Base-by-base conservation (phyloP, 1,140 invertebrate species). In the Vanessa tameamea region DNA sequence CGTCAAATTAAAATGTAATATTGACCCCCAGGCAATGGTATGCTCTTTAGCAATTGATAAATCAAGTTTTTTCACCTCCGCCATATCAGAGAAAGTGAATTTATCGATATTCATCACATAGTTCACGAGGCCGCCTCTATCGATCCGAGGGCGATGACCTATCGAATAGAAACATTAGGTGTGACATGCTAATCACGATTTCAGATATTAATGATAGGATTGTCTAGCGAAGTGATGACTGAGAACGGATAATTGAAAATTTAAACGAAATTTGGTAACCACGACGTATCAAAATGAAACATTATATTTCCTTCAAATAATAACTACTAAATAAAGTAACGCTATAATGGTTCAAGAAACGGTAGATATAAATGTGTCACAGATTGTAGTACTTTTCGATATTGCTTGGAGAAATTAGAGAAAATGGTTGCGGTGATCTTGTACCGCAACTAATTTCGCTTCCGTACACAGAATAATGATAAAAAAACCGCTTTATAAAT, bases 81-180 rank as follows among this genome's bases (percentile, higher is more conserved):
- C 79, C 79, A 77, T 78, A 80, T 80, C 64, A 79, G 87, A 84
- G 87, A 90, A 89, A 90, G 87, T 84, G 77, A 78, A 76, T 70
- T 79, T 78, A 81, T 82, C 76, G 75, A 73, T 81, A 76, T 79
- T 72, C 67, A 70, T 77, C 73, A 72, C 78, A 85, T 87, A 85
- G 82, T 84, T 87, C 81, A 83, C 82, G 74, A 78, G 70, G 64
- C 50, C 75, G 74, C 70, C 61, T 77, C 69, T 77, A 81, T 86
- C 73, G 77, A 84, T 86, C 78, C 78, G 76, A 65, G 72, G 65
- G 75, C 73, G 78, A 72, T 67, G 63, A 64, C 63, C 63, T 26
- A 61, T 59, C 53, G 67, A 55, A 69, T 37, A 61, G 57, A 61
- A 61, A 37, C 57, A 61, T 61, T 37, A 61, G 16, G 57, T 61